Evolutionary conservation across 92 coral and sea anemone species (phyloP).

Genomic region (Epizoanthus ramosus): DNA sequence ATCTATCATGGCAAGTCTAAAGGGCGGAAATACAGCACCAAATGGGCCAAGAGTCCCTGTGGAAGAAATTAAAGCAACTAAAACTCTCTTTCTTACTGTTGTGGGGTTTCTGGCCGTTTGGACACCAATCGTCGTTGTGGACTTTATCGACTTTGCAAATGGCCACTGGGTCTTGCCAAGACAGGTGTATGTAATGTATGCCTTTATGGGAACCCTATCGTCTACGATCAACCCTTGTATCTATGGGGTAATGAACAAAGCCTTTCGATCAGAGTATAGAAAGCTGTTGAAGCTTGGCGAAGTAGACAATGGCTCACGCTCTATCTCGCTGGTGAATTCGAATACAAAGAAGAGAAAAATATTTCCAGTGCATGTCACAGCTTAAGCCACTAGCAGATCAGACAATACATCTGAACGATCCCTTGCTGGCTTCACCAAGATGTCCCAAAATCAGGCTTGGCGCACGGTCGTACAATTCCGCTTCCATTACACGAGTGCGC

Average conservation of each 20-base stretch:
- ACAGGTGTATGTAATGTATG: slow-evolving; percentile 61
- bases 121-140: slow-evolving; percentile 55
- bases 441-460: no score
- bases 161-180: slow-evolving; percentile 56
- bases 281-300: slow-evolving; percentile 15
- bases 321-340: background rate
- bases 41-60: background rate
- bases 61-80: slow-evolving; percentile 56
- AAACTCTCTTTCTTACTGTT: slow-evolving; percentile 56
- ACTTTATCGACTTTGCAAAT: slow-evolving; percentile 52
- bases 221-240: slow-evolving; percentile 54
- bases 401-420: no score
- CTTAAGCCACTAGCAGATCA: no score
- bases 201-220: slow-evolving; percentile 49
- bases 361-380: background rate
- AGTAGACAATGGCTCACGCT: background rate
- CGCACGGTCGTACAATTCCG: no score
- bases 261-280: slow-evolving; percentile 52
- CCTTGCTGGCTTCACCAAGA: no score
- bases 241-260: slow-evolving; percentile 47
- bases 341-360: background rate
- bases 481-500: no score
- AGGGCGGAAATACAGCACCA: background rate
- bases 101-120: slow-evolving; percentile 56
- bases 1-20: slow-evolving; percentile 3